Conservation (phyloP, 2,888 invertebrate genomes). For the Slavum lentiscoides region DNA sequence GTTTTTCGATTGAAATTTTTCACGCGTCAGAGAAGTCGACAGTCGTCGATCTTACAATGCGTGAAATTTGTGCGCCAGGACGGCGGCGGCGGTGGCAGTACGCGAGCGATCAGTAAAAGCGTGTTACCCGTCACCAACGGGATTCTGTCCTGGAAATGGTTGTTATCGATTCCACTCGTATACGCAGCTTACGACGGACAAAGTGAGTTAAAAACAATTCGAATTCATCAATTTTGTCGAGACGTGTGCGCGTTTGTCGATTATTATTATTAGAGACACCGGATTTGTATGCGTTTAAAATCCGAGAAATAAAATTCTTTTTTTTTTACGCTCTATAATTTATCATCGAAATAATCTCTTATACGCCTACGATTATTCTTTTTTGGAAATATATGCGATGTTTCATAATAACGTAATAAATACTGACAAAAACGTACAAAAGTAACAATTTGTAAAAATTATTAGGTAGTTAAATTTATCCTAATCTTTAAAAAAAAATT, state of each 20-base stretch:
- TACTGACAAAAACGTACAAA: too few relatives aligned
- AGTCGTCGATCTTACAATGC: not conserved
- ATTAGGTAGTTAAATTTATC: too few relatives aligned
- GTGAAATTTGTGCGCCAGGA: not conserved
- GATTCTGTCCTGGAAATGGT: conserved; percentile 20
- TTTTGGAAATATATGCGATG: too few relatives aligned
- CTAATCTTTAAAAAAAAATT: too few relatives aligned
- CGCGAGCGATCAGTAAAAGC: not conserved
- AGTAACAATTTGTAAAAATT: too few relatives aligned
- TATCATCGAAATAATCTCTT: too few relatives aligned
- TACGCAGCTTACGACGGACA: conserved; percentile 14
- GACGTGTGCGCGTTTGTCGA: not conserved
- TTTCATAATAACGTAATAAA: too few relatives aligned
- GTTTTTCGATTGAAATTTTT: not conserved
- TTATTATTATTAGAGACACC: not conserved
- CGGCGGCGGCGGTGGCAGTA: not conserved
- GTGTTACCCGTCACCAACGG: not conserved
- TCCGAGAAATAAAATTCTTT: too few relatives aligned
- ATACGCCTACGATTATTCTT: too few relatives aligned
- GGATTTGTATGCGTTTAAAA: too few relatives aligned
- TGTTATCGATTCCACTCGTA: conserved; percentile 16
- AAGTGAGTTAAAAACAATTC: not conserved
- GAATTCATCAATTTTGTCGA: too few relatives aligned
- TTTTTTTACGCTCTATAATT: too few relatives aligned
- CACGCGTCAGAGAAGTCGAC: not conserved